These are phyloP conservation scores for Drosophila ananassae DNA, from an alignment of 1,140 invertebrate genomes.

Conservation along the genomic window DNA sequence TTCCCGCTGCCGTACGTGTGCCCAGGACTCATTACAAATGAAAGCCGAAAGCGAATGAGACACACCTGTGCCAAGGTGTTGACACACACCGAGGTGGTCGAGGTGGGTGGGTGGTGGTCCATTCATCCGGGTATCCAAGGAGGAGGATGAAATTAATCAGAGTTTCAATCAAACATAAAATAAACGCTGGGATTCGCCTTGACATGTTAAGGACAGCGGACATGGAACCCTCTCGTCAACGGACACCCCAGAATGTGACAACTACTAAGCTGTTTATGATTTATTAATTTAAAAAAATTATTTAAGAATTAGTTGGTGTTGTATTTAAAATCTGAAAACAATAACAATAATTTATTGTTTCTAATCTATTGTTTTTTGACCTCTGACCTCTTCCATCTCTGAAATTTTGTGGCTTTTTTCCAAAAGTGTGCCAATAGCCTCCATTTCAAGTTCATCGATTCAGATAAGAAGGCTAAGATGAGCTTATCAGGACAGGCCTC, in stretches of 20 bases:
- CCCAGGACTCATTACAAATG: slow-evolving; percentile 66
- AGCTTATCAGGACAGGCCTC: no score
- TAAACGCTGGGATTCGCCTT: slow-evolving; percentile 65
- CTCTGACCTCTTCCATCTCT: no score
- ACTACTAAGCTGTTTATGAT: slow-evolving; percentile 3
- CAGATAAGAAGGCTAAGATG: no score
- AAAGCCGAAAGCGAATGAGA: slow-evolving; percentile 47
- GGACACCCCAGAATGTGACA: slow-evolving; percentile 42
- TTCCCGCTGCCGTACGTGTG: slow-evolving; percentile 65
- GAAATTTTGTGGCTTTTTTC: no score
- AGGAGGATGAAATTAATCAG: slow-evolving; percentile 60
- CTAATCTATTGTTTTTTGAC: no score
- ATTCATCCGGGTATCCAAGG: background rate
- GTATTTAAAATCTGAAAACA: no score
- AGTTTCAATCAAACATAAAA: slow-evolving; percentile 76
- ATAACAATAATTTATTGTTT: no score
- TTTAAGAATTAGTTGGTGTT: no score
- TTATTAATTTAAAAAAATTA: no score
- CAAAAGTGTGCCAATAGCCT: no score
- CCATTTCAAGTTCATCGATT: no score
- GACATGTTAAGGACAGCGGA: slow-evolving; percentile 31
- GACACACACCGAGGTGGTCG: slow-evolving; percentile 14
- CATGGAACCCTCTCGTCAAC: background rate
- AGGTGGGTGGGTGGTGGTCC: slow-evolving; percentile 20
- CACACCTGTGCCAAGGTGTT: slow-evolving; percentile 66